A percentile compares a stretch with the other conserved stretches of the same genome.
Conservation (phyloP, 2,113 vertebrate genomes). For the Salvelinus alpinus region DNA sequence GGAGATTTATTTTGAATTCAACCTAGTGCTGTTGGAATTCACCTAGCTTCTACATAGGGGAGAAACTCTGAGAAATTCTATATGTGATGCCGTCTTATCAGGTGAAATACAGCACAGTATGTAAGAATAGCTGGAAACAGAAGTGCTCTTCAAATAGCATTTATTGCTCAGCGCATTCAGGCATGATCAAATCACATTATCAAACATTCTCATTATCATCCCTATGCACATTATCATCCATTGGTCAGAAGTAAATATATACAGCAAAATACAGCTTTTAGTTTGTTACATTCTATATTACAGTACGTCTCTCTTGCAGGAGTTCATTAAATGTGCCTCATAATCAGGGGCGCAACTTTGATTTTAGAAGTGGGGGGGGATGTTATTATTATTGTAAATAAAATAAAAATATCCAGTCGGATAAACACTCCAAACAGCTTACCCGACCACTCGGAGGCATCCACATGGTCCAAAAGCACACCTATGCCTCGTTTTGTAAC, state of each 20-base stretch:
- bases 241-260: constrained; percentile 25
- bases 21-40: no score
- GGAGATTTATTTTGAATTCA: no score
- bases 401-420: no score
- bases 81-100: background rate
- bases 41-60: no score
- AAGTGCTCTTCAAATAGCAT: constrained; percentile 15
- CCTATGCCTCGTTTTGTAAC: no score
- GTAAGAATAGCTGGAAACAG: background rate
- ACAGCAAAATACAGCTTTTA: background rate
- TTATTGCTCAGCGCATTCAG: constrained; percentile 42
- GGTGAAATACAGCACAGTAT: background rate
- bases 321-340: constrained; percentile 2
- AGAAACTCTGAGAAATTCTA: no score
- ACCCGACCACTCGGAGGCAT: no score
- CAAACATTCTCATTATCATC: background rate
- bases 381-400: no score
- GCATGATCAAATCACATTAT: no score
- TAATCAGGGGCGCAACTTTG: background rate
- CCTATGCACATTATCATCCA: background rate
- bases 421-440: no score
- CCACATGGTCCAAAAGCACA: no score
- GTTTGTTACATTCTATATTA: constrained; percentile 34
- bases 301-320: background rate
- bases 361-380: no score